Evolutionary conservation across 2,797 vertebrate species (phyloP).

Genomic region (Enteromius afrohamiltoni): DNA sequence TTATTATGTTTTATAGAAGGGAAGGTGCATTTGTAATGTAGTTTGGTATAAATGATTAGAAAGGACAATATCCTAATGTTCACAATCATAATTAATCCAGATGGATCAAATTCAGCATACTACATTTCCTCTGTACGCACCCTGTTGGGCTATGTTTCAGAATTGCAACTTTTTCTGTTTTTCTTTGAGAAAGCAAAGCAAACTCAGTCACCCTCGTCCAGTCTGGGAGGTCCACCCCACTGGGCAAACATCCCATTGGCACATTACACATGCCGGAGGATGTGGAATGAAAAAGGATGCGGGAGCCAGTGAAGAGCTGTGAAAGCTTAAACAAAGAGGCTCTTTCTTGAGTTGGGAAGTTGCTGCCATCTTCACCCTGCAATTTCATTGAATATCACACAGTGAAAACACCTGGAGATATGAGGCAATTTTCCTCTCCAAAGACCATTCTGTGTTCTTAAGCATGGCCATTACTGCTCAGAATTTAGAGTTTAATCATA

Average conservation of each 20-base stretch:
- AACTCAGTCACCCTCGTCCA: constrained; percentile 32
- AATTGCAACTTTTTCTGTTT: neutral
- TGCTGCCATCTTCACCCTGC: constrained; percentile 47
- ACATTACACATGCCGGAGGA: constrained; percentile 58
- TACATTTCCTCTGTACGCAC: no score
- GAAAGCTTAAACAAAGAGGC: constrained; percentile 40
- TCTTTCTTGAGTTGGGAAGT: constrained; percentile 30
- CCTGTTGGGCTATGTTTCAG: neutral
- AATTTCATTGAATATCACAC: constrained; percentile 52
- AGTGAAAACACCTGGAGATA: constrained; percentile 47
- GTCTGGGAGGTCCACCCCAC: constrained; percentile 41
- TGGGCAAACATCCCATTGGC: constrained; percentile 56
- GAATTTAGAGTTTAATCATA: constrained; percentile 39
- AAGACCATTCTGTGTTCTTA: constrained; percentile 36
- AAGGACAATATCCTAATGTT: neutral
- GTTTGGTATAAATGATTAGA: neutral
- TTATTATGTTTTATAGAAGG: no score
- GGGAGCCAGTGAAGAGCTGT: constrained; percentile 18
- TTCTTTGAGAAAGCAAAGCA: constrained; percentile 44
- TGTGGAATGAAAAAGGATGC: constrained; percentile 52
- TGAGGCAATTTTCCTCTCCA: constrained; percentile 46
- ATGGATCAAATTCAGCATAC: neutral
- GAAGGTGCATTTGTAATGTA: neutral
- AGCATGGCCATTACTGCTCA: constrained; percentile 25
- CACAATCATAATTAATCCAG: neutral